These are phyloP conservation scores for Delia radicum DNA, from an alignment of 1,140 invertebrate genomes.

Conservation along the genomic window DNA sequence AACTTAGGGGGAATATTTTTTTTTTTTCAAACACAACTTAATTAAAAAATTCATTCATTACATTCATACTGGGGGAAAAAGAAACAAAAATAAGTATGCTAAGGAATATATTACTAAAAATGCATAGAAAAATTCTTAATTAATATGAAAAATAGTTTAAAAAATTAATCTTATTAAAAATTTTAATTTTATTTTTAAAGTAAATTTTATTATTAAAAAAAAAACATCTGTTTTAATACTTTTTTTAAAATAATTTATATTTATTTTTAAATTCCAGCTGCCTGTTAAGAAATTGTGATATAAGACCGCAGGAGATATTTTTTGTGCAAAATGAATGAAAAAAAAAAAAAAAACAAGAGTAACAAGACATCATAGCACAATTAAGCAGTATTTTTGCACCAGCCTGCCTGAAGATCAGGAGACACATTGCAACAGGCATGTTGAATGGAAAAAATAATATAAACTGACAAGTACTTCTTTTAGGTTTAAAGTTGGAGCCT, in stretches of 20 bases:
- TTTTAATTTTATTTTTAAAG: neutral
- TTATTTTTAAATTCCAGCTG: constrained; percentile 14
- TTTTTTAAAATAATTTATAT: constrained; percentile 1
- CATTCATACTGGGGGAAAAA: too few relatives aligned
- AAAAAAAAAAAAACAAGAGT: neutral
- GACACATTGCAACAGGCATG: neutral
- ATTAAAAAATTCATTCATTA: too few relatives aligned
- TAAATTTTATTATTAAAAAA: neutral
- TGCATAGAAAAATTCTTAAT: neutral
- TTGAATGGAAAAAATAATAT: neutral
- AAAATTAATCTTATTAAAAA: neutral
- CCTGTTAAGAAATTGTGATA: constrained; percentile 2
- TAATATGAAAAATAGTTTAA: neutral
- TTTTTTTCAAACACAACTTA: too few relatives aligned
- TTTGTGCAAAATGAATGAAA: constrained; percentile 6
- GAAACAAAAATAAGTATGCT: neutral
- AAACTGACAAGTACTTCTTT: neutral
- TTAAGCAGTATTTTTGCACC: neutral
- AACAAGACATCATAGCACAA: neutral
- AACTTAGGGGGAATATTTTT: too few relatives aligned
- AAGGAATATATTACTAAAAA: neutral
- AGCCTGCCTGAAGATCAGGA: neutral
- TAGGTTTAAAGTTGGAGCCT: too few relatives aligned
- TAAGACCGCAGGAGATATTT: constrained; percentile 21
- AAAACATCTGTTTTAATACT: constrained; percentile 17